Evolutionary conservation across 2,113 vertebrate genomes (phyloP).

Genomic region (Rhodinocichla rosea): DNA sequence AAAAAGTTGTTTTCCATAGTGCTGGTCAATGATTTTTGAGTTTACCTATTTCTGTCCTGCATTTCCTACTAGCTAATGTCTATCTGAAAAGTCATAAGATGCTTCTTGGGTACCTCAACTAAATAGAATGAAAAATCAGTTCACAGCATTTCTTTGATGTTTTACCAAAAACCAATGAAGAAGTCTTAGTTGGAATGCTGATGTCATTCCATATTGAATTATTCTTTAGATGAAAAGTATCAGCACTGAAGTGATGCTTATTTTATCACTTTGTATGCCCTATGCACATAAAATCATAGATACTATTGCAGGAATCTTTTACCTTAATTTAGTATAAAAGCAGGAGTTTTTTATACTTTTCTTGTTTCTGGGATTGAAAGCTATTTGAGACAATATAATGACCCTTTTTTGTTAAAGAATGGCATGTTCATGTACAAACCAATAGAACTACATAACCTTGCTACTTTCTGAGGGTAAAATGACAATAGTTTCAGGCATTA

Average conservation of each 20-base stretch:
- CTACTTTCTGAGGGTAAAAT: background rate
- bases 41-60: background rate
- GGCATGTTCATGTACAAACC: background rate
- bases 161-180: background rate
- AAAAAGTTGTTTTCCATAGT: background rate
- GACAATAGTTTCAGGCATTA: background rate
- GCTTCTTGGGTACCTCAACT: background rate
- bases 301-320: background rate
- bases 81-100: background rate
- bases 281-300: background rate
- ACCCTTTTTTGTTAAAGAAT: background rate
- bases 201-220: background rate
- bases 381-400: background rate
- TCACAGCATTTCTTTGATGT: slow-evolving; percentile 11
- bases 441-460: background rate
- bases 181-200: background rate
- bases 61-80: background rate
- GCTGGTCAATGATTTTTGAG: background rate
- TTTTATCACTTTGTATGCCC: background rate
- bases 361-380: background rate
- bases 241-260: background rate
- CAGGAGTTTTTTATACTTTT: background rate
- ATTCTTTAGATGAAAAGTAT: slow-evolving; percentile 20
- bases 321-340: background rate
- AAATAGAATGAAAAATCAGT: background rate